A percentile compares a stretch with the other conserved stretches of the same genome.
These are phyloP conservation scores for Eulimnadia texana DNA, from an alignment of 1,140 invertebrate species.

Conservation along the genomic window DNA sequence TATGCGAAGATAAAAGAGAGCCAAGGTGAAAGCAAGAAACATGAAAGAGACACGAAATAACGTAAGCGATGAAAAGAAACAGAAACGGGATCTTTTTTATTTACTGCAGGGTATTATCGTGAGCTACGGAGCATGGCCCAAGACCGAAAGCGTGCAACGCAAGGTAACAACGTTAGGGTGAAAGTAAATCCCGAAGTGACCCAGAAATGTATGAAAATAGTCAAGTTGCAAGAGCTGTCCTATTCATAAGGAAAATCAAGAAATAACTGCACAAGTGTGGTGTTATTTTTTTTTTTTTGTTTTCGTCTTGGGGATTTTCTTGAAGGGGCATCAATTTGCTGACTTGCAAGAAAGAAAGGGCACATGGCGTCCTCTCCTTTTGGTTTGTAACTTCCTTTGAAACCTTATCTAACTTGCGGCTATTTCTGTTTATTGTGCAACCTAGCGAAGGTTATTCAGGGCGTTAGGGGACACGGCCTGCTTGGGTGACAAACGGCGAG, in stretches of 20 bases:
- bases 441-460: not conserved
- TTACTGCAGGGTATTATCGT: too few relatives aligned
- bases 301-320: too few relatives aligned
- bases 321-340: too few relatives aligned
- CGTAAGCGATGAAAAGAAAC: not conserved
- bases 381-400: not conserved
- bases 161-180: not conserved
- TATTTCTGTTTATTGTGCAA: not conserved
- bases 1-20: not conserved
- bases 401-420: not conserved
- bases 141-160: not conserved
- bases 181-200: not conserved
- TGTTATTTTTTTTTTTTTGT: not conserved
- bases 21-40: not conserved
- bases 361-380: too few relatives aligned
- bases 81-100: too few relatives aligned
- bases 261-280: too few relatives aligned
- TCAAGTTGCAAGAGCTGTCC: not conserved
- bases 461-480: not conserved
- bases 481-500: not conserved
- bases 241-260: not conserved
- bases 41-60: not conserved
- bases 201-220: not conserved
- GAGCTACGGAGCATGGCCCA: not conserved
- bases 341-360: too few relatives aligned